These are phyloP conservation scores for Chromis chromis DNA, from an alignment of 2,797 vertebrate species.

Conservation along the genomic window DNA sequence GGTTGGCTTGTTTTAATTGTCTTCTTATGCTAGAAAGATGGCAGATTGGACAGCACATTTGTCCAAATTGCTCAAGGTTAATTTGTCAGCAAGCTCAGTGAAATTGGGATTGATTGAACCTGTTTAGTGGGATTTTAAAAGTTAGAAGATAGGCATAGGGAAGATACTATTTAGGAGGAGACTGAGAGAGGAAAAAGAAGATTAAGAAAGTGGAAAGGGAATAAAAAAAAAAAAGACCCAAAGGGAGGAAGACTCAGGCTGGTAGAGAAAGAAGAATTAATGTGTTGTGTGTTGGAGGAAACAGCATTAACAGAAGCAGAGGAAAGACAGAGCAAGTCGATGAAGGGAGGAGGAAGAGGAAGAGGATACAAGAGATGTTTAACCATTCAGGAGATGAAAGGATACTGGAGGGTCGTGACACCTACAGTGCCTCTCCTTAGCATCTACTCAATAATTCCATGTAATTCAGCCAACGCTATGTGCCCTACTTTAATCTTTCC, in stretches of 20 bases:
- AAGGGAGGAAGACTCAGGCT: background rate
- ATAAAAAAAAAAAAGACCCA: background rate
- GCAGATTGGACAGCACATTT: slow-evolving; percentile 9
- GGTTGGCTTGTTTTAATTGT: slow-evolving; percentile 30
- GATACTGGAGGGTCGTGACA: slow-evolving; percentile 54
- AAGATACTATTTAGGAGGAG: background rate
- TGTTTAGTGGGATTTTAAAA: background rate
- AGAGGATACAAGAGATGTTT: slow-evolving; percentile 40
- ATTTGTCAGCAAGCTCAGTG: slow-evolving; percentile 21
- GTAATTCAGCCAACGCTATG: slow-evolving; percentile 57
- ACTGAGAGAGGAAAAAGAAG: background rate
- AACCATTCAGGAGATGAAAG: slow-evolving; percentile 71
- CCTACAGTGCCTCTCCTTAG: slow-evolving; percentile 40
- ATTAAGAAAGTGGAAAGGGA: background rate
- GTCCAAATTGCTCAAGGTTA: slow-evolving; percentile 31
- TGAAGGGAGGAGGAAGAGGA: slow-evolving; percentile 40
- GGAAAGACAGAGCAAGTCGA: background rate
- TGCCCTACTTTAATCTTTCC: slow-evolving; percentile 42
- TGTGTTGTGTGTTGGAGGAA: slow-evolving; percentile 16
- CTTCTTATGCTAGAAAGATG: slow-evolving; percentile 31
- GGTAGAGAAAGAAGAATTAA: slow-evolving; percentile 3
- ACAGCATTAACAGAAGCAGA: slow-evolving; percentile 14
- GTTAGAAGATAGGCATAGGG: background rate
- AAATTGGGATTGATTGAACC: slow-evolving; percentile 23
- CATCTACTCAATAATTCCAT: slow-evolving; percentile 64